Base-by-base conservation (phyloP, 2,888 invertebrate species). In the Drosophila tripunctata region DNA sequence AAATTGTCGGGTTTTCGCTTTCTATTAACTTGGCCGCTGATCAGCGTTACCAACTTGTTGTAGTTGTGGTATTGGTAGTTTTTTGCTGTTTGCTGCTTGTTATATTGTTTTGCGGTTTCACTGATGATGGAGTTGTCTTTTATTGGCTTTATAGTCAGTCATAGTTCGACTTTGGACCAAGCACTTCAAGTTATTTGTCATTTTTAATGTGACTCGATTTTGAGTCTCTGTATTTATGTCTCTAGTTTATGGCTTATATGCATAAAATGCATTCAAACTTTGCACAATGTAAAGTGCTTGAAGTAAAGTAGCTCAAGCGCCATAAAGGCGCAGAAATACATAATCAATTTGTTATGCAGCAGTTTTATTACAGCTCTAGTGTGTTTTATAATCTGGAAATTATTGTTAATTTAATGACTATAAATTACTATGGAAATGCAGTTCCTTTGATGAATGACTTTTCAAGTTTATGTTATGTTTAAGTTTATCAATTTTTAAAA, bases 1-100 rank as follows among this genome's bases (percentile, higher is more conserved):
- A 83, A 83, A 83, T 86, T 82, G 87, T 70, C 72, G 67, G 70
- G 83, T 82, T 85, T 85, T 87, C 81, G 87, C 81, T 81, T 81
- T 81, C 85, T 75, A 86, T 80, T 71, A 84, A 74, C 63, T 76
- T 64, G 78, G 38, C 44, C 57, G 38, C 44, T 55, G 71, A 72
- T 72, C 71, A 61, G 55, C 61, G 55, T 44, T 22, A 52, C 48
- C 38, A 24, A 51, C 50, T 15, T 10, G 30, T 45, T 6, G 30
- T 24, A 47, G 52, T 30, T 45, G 41, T 22, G n/a, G 22, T 14
- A 35, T 27, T 36, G 21, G 45, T 21, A 40, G 40, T 31, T 27
- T 27, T 7, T 58, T 33, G 22, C 43, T 8, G 4, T 31, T 12
- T 19, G 27, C 31, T 54, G 52, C n/a, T 33, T 22, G 22, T 52